Evolutionary conservation across 2,113 vertebrate species (phyloP).

Genomic region (Hoplias malabaricus): DNA sequence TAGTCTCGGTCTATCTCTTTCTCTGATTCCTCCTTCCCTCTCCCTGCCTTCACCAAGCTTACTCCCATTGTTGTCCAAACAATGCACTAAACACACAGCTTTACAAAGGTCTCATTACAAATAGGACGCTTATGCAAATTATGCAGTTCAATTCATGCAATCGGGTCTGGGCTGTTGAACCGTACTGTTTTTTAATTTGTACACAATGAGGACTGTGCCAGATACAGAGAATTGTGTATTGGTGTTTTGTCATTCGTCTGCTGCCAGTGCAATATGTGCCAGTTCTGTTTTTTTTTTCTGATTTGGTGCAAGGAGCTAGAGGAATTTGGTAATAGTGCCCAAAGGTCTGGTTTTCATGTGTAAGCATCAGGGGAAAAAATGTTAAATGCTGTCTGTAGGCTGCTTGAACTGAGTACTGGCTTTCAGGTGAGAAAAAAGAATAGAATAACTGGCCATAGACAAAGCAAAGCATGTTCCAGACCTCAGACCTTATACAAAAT

Average conservation of each 20-base stretch:
- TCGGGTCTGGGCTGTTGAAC: neutral
- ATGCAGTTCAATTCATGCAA: neutral
- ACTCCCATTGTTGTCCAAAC: neutral
- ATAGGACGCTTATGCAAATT: slow-evolving; percentile 4
- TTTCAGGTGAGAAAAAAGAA: neutral
- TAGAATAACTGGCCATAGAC: slow-evolving; percentile 1
- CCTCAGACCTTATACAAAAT: neutral
- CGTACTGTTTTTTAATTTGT: neutral
- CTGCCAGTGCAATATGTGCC: neutral
- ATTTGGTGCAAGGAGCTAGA: slow-evolving; percentile 1
- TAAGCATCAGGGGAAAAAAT: neutral
- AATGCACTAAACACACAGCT: neutral
- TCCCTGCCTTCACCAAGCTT: neutral
- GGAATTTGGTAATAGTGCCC: neutral
- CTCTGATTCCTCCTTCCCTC: neutral
- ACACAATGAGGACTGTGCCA: neutral
- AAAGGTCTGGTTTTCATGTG: neutral
- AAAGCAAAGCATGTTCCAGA: slow-evolving; percentile 7
- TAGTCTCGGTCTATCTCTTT: neutral
- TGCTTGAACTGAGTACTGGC: slow-evolving; percentile 1
- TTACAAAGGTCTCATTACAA: neutral
- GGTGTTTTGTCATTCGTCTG: neutral
- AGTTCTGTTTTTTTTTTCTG: neutral
- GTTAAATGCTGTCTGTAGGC: neutral
- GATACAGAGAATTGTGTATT: neutral